Conservation (phyloP, 2,888 invertebrate genomes). For the Lepas anatifera region DNA sequence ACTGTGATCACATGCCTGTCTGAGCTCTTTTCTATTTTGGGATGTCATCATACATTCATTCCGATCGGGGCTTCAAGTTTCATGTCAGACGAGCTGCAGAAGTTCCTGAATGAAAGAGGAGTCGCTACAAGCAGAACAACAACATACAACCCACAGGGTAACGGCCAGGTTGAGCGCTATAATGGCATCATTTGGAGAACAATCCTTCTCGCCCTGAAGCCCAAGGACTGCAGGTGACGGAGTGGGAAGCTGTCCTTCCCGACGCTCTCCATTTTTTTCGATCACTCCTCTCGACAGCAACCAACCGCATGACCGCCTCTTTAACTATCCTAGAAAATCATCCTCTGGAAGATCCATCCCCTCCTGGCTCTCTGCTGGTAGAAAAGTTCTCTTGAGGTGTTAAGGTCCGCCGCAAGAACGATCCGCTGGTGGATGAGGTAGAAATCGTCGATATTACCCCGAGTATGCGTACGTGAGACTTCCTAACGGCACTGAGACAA, state of each 20-base stretch:
- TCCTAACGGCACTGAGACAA: too few species aligned
- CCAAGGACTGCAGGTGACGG: constrained; percentile 1
- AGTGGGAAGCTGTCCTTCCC: constrained; percentile 20
- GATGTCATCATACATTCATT: constrained; percentile 23
- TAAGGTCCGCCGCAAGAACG: too few species aligned
- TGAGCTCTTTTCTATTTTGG: constrained; percentile 24
- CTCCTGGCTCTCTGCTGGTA: too few species aligned
- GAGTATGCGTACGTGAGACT: too few species aligned
- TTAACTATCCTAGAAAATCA: too few species aligned
- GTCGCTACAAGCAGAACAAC: constrained; percentile 24
- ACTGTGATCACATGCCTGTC: constrained; percentile 20
- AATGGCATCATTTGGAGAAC: too few species aligned
- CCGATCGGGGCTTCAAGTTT: constrained; percentile 23
- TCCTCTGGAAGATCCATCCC: too few species aligned
- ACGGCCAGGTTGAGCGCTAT: too few species aligned
- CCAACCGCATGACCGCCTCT: constrained; percentile 18
- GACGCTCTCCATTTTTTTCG: constrained; percentile 24
- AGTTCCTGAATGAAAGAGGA: constrained; percentile 18
- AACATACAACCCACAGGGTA: constrained; percentile 23
- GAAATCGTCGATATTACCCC: too few species aligned
- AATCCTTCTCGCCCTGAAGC: constrained; percentile 18
- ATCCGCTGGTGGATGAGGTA: too few species aligned
- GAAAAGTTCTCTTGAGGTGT: too few species aligned
- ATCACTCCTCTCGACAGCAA: constrained; percentile 19
- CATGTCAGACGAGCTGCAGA: constrained; percentile 22